Evolutionary conservation across 35 echinoderm and acorn worm genomes (phyloP), one percentile per base, ranked within the genome.

Genomic region (Anneissia japonica): DNA sequence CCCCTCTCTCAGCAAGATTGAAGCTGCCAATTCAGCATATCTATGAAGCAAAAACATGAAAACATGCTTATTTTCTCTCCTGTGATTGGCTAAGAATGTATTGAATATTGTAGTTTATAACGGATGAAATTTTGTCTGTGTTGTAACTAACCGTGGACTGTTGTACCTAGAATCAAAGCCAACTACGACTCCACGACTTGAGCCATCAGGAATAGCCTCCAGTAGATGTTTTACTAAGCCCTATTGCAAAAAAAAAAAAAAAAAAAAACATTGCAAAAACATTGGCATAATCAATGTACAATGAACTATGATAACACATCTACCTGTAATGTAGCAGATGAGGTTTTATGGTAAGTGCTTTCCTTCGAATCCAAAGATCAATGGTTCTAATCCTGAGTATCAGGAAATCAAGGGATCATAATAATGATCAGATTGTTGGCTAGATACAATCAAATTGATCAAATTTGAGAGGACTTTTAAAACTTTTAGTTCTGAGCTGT

Each of bases 101-200:
- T 35, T 14, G 31, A 33, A 77, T 3, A 37, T 26, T 35, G 12
- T 14, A 33, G 33, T 75, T 30, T n/a, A n/a, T n/a, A n/a, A n/a
- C n/a, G n/a, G n/a, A n/a, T n/a, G 23, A 75, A 32, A 26, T 32
- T 32, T 75, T 30, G 3, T 9, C 4, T 4, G 31, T 4, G 26
- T 75, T 30, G 73, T 23, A 30, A 75, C 73, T n/a, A n/a, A 97
- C 94, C 94, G 90, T 86, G 74, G 77, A 89, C 94, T 97, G 85
- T 87, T 89, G 43, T 93, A 82, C 32, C 94, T 87, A 19, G 88
- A 84, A 83, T 97, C 94, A 85, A 88, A 88, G 4, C 91, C 91
- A 74, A 97, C 85, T 4, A 92, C 88, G 26, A 93, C 36, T 2
- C 94, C 94, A 46, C 73, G 84, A 13, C 82, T 84, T 82, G 91